Evolutionary conservation across 2,888 invertebrate genomes (phyloP), one percentile per base, ranked within the genome.

Genomic region (Gibbula magus): DNA sequence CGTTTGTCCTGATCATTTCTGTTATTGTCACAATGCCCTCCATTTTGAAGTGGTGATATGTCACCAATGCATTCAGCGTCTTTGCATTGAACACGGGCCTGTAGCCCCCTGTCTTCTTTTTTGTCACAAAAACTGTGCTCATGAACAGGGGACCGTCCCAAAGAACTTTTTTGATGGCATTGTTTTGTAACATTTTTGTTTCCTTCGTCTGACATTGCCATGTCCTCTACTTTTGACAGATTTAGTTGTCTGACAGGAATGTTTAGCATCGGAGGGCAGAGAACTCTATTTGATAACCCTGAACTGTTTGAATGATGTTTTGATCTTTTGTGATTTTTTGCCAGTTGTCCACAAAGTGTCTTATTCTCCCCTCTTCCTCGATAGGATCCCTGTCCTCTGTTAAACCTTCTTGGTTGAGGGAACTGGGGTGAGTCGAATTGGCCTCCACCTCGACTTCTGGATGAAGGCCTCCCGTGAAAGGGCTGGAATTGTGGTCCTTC

Each of bases 11-110:
- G 0, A 81, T n/a, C 39, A 81, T 22, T n/a, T 67, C 32, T 35
- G 56, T 77, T 20, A 80, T 35, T 22, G 35, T 77, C 29, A 20
- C 53, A 67, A n/a, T n/a, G n/a, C n/a, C n/a, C n/a, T n/a, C n/a
- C 76, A 77, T 77, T 35, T 80, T 80, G 80, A 80, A 80, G 22
- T 80, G 80, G 10, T 77, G 51, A 51, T 80, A 80, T 0, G 29
- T 32, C n/a, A 80, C 67, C n/a, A 29, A 39, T 20, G 52, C n/a
- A 56, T 80, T 77, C 16, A 80, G 67, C n/a, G 16, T 18, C 29
- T 77, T 77, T 35, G 66, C 39, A 73, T 80, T 77, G 80, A 80
- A 77, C 7, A 80, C 77, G 13, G 77, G 80, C 5, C 80, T 39
- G 77, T 61, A 53, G n/a, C 10, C n/a, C n/a, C n/a, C n/a, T n/a